Evolutionary conservation across 2,797 vertebrate genomes (phyloP).

Genomic region (Phalloptychus januarius): DNA sequence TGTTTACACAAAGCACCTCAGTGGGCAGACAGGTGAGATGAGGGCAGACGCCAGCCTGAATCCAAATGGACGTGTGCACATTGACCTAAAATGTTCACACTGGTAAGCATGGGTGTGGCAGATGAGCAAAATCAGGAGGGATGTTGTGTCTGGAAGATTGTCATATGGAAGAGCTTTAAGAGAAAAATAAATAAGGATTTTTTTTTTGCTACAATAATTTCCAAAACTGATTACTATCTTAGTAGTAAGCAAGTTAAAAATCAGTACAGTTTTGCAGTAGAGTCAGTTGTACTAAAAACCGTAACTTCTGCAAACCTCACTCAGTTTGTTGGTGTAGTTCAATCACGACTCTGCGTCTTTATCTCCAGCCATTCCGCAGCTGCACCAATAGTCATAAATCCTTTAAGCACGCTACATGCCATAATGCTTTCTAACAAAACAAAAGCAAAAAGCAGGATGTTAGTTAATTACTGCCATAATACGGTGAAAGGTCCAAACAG

Average conservation of each 20-base stretch:
- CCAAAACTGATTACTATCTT: background rate
- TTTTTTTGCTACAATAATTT: background rate
- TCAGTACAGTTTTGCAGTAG: background rate
- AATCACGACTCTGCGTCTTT: background rate
- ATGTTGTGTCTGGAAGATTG: conserved; percentile 29
- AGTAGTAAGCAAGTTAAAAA: background rate
- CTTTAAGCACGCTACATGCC: background rate
- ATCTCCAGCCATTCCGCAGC: background rate
- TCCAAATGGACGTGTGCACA: conserved; percentile 42
- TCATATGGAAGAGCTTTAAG: background rate
- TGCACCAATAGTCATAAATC: background rate
- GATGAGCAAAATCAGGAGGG: conserved; percentile 49
- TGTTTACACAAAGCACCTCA: background rate
- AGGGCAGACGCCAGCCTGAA: conserved; percentile 8
- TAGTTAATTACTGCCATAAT: conserved; percentile 17
- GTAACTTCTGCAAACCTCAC: background rate
- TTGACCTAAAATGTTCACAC: conserved; percentile 61
- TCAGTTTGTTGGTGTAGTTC: background rate
- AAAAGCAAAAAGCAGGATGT: background rate
- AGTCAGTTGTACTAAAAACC: background rate
- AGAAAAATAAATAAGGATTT: background rate
- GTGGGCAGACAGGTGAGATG: background rate
- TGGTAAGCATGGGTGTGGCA: conserved; percentile 77
- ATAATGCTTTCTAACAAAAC: background rate
- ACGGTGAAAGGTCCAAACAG: conserved; percentile 7